A percentile compares a stretch with the other conserved stretches of the same genome.
Evolutionary conservation across 2,888 invertebrate genomes (phyloP).

Genomic region (Latheticus oryzae): DNA sequence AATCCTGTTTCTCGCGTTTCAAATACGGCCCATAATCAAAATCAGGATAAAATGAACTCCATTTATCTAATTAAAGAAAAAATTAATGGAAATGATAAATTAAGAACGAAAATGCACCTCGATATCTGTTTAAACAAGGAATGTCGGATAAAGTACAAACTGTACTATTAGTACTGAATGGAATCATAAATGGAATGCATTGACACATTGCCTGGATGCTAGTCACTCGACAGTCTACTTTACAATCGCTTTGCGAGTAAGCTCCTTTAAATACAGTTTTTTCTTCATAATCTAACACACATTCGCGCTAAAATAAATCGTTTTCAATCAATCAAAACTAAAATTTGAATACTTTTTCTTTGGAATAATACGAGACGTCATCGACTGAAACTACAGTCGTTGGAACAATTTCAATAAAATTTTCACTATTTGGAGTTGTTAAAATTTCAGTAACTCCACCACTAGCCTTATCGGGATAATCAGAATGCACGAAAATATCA

Average conservation of each 20-base stretch:
- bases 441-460: slow-evolving; percentile 12
- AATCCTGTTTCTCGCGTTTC: slow-evolving; percentile 15
- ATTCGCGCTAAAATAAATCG: slow-evolving; percentile 6
- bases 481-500: slow-evolving; percentile 3
- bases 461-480: slow-evolving; percentile 15
- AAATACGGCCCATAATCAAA: background rate
- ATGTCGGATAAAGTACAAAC: slow-evolving; percentile 15
- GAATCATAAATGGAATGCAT: slow-evolving; percentile 18
- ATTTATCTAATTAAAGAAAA: slow-evolving; percentile 18
- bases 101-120: too few species aligned
- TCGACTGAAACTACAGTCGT: background rate
- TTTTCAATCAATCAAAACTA: background rate
- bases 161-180: background rate
- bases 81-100: too few species aligned
- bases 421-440: slow-evolving; percentile 1
- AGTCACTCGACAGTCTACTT: slow-evolving; percentile 16
- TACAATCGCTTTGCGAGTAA: slow-evolving; percentile 25
- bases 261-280: background rate
- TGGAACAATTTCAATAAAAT: slow-evolving; percentile 9
- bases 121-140: slow-evolving; percentile 8
- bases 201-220: slow-evolving; percentile 21
- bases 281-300: slow-evolving; percentile 16
- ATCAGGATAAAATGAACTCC: slow-evolving; percentile 17
- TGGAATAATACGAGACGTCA: slow-evolving; percentile 6
- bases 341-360: slow-evolving; percentile 8